Evolutionary conservation across 2,797 vertebrate genomes (phyloP).

Genomic region (Prunella strophiata): DNA sequence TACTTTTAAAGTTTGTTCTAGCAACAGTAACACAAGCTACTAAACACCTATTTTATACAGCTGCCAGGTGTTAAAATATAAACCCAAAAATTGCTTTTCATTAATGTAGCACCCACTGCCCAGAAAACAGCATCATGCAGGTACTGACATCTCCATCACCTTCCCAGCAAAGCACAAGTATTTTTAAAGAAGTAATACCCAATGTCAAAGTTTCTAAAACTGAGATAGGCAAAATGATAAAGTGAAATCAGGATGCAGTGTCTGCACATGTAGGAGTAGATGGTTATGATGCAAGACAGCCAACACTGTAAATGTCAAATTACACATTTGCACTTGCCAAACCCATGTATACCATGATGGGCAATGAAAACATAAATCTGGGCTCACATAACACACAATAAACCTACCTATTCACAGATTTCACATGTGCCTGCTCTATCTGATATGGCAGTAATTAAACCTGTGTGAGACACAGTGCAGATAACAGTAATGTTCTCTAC

Average conservation of each 20-base stretch:
- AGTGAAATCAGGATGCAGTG: not conserved
- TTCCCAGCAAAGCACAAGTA: not conserved
- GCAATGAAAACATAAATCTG: not conserved
- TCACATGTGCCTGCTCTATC: not conserved
- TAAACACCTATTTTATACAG: not conserved
- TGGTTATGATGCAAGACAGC: not conserved
- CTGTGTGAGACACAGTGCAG: not conserved
- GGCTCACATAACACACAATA: not conserved
- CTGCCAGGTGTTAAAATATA: not conserved
- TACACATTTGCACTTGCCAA: not conserved
- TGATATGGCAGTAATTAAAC: not conserved
- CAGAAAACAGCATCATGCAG: not conserved
- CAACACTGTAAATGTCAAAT: not conserved
- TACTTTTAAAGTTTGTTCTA: not conserved
- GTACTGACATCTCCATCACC: not conserved
- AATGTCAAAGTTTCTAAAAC: not conserved
- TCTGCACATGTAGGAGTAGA: not conserved
- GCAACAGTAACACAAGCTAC: not conserved
- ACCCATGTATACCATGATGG: not conserved
- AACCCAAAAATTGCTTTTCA: not conserved
- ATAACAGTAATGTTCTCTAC: not conserved
- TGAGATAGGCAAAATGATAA: not conserved
- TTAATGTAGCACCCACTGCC: not conserved
- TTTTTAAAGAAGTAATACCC: not conserved
- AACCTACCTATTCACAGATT: not conserved